Evolutionary conservation across 2,888 invertebrate species (phyloP), one percentile per base, ranked within the genome.

Genomic region (Heliconius aoede): DNA sequence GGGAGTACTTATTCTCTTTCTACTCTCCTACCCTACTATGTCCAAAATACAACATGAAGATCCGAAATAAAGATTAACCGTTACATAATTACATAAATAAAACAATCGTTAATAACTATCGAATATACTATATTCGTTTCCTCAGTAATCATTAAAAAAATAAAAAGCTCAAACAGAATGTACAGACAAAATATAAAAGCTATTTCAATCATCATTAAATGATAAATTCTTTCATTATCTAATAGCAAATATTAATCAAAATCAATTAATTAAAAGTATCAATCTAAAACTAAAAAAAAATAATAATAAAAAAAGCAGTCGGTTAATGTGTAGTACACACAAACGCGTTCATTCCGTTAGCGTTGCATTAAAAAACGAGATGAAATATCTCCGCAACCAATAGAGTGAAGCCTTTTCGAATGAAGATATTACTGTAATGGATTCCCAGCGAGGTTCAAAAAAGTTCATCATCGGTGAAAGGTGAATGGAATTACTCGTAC

Each of bases 361-460:
- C 61, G 68, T 60, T 62, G 68, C 79, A 76, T 86, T 86, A 86
- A 87, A 87, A 82, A 64, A 21, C 64, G 64, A n/a, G 89, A 89
- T 88, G 89, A 86, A 86, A 87, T 88, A 88, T 86, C 81, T 78
- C 85, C 82, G 82, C 84, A 82, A 82, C 82, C 86, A 86, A 87
- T 88, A 88, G 87, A 86, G 83, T 85, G 84, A 85, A 86, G 82
- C 85, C 84, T 81, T 86, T 88, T 85, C 83, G 86, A 86, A 87
- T 87, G 86, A 87, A 86, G 86, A 85, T 87, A 89, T 88, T 89
- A 88, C 81, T 74, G 84, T 89, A 90, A 90, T 89, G 89, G 87
- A 81, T 86, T 86, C 82, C 82, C 80, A 79, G 81, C 76, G 78
- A 80, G 81, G 79, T 77, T 81, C 73, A 76, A 83, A 83, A 85